phyloP scores from a whole-genome alignment of 2,113 vertebrate genomes.

The Melanerpes formicivorus region DNA sequence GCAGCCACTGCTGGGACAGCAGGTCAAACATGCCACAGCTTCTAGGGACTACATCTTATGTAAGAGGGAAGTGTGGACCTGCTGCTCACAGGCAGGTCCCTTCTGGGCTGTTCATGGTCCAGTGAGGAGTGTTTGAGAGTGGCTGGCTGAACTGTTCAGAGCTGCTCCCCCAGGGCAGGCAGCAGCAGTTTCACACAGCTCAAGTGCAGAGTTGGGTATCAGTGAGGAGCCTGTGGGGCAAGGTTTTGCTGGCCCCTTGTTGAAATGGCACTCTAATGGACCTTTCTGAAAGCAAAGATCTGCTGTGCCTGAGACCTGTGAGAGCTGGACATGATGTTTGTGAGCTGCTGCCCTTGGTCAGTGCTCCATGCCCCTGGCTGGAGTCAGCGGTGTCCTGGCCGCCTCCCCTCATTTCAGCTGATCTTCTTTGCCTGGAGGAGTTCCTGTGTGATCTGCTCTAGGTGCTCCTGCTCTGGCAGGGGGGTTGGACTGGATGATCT shows the following conservation, averaged over 20 bases:
- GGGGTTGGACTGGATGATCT: no score
- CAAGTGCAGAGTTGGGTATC: no score
- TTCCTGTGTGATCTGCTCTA: no score
- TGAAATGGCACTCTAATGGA: neutral
- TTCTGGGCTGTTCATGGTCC: rapidly evolving
- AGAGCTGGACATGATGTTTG: neutral
- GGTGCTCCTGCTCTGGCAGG: no score
- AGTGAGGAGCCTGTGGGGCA: neutral
- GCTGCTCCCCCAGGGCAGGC: neutral
- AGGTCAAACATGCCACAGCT: neutral
- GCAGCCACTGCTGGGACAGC: neutral
- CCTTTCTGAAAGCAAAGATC: neutral
- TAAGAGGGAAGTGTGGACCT: neutral
- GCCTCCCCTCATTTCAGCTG: neutral
- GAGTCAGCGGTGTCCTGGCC: neutral
- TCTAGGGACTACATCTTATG: neutral
- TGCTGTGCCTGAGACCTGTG: neutral
- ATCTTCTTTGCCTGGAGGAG: neutral
- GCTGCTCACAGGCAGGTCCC: neutral
- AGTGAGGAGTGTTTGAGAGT: rapidly evolving
- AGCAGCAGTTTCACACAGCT: neutral
- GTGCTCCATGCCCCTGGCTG: rapidly evolving
- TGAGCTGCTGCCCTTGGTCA: neutral
- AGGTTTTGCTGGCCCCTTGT: neutral
- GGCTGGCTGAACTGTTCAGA: neutral